These are phyloP conservation scores for Drosophila jambulina DNA, from an alignment of 1,140 invertebrate genomes.

Conservation along the genomic window DNA sequence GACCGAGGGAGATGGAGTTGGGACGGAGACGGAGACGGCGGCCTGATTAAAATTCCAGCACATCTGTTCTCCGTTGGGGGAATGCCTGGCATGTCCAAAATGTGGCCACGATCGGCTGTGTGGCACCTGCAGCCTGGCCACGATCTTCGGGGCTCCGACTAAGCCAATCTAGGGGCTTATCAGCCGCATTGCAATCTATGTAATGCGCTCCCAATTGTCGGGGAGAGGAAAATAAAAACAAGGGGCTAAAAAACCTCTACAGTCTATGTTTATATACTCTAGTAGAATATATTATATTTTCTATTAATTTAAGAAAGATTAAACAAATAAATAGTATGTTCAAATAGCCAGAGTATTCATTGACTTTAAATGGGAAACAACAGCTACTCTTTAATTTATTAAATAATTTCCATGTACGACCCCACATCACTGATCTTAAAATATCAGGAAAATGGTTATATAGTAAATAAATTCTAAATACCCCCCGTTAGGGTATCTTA, in stretches of 20 bases:
- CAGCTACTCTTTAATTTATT: no score
- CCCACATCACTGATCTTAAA: no score
- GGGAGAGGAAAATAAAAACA: slow-evolving; percentile 18
- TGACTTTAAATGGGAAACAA: no score
- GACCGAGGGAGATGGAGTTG: slow-evolving; percentile 14
- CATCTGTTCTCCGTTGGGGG: slow-evolving; percentile 20
- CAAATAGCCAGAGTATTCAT: no score
- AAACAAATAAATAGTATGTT: no score
- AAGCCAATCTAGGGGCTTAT: slow-evolving; percentile 54
- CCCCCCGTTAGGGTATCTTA: not conserved
- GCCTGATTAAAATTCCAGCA: slow-evolving; percentile 79
- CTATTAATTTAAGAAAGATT: not conserved
- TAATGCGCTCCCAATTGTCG: slow-evolving; percentile 66
- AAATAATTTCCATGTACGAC: no score
- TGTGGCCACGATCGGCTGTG: slow-evolving; percentile 63
- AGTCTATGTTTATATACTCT: not conserved
- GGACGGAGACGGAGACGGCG: slow-evolving; percentile 8
- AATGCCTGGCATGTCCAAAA: slow-evolving; percentile 69
- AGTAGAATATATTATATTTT: no score
- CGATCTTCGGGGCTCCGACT: slow-evolving; percentile 37
- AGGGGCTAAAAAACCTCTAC: not conserved
- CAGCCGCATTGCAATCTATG: slow-evolving; percentile 73
- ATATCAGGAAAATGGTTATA: no score
- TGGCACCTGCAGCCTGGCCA: slow-evolving; percentile 66
- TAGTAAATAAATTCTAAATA: no score